Percentiles rank a stretch among this genome's conserved stretches.
Conservation (phyloP, 2,888 invertebrate genomes). For the Mesorhabditis spiculigera region DNA sequence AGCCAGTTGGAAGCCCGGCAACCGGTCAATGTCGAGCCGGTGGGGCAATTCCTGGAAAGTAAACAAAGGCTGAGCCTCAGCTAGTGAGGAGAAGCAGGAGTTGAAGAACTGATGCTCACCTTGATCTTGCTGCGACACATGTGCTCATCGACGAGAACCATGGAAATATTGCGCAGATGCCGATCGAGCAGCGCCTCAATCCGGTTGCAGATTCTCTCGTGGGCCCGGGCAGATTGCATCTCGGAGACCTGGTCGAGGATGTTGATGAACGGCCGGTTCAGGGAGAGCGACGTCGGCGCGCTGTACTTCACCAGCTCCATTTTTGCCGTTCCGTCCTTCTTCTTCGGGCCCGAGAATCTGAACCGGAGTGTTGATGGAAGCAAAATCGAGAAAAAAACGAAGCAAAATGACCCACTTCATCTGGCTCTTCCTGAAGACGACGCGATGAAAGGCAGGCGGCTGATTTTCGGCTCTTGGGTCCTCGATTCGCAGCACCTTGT, state of each 20-base stretch:
- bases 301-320: conserved; percentile 54
- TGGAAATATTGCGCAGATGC: conserved; percentile 40
- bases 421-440: conserved; percentile 24
- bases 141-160: conserved; percentile 41
- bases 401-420: conserved; percentile 20
- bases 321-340: conserved; percentile 25
- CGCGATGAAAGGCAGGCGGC: too few relatives aligned
- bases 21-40: conserved; percentile 24
- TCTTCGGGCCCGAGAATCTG: conserved; percentile 21
- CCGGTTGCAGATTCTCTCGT: conserved; percentile 39
- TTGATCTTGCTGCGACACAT: conserved; percentile 36
- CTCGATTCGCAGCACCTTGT: too few relatives aligned
- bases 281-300: conserved; percentile 45
- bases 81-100: not conserved
- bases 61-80: not conserved
- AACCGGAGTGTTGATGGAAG: not conserved
- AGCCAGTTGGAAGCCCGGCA: conserved; percentile 30
- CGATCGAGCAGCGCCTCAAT: conserved; percentile 50
- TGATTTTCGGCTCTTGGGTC: too few relatives aligned
- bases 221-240: conserved; percentile 40
- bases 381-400: not conserved
- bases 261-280: conserved; percentile 59
- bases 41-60: conserved; percentile 28
- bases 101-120: conserved; percentile 10
- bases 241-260: conserved; percentile 55